A percentile compares a stretch with the other conserved stretches of the same genome.
These are phyloP conservation scores for Sibirionetta formosa DNA, from an alignment of 2,797 vertebrate species.

Conservation along the genomic window DNA sequence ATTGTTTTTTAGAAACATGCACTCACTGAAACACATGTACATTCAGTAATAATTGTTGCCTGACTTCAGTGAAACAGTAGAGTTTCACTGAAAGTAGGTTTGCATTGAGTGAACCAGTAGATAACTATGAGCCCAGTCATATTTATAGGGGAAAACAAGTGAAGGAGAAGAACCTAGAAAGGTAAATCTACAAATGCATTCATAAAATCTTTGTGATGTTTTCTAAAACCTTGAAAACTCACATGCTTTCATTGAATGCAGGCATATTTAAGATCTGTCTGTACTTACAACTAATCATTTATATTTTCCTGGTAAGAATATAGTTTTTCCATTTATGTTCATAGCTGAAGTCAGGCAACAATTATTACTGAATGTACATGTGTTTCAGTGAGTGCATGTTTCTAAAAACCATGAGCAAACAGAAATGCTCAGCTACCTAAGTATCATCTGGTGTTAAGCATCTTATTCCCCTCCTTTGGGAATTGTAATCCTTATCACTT, in stretches of 20 bases:
- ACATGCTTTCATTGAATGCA: conserved; percentile 24
- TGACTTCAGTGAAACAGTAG: conserved; percentile 38
- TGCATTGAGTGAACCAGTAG: conserved; percentile 51
- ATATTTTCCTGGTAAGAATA: conserved; percentile 68
- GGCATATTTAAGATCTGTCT: conserved; percentile 64
- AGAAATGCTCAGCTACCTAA: not conserved
- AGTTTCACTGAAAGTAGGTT: too few relatives aligned
- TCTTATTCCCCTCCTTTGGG: not conserved
- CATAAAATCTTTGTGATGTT: not conserved
- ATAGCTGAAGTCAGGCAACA: conserved; percentile 71
- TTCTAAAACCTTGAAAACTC: not conserved
- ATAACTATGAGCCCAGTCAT: conserved; percentile 9
- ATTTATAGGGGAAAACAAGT: conserved; percentile 39
- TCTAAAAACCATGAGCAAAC: conserved; percentile 31
- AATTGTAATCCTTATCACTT: not conserved
- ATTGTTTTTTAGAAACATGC: conserved; percentile 56
- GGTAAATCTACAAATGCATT: not conserved
- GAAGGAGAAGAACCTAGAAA: conserved; percentile 31
- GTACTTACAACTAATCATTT: conserved; percentile 76
- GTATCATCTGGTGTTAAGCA: not conserved
- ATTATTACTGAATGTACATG: conserved; percentile 81
- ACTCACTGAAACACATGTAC: conserved; percentile 72
- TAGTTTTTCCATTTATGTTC: conserved; percentile 58
- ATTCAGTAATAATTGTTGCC: conserved; percentile 80
- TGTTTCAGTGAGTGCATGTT: conserved; percentile 63